Conservation (phyloP, 1,140 invertebrate species). For the Trypoxylus dichotomus region DNA sequence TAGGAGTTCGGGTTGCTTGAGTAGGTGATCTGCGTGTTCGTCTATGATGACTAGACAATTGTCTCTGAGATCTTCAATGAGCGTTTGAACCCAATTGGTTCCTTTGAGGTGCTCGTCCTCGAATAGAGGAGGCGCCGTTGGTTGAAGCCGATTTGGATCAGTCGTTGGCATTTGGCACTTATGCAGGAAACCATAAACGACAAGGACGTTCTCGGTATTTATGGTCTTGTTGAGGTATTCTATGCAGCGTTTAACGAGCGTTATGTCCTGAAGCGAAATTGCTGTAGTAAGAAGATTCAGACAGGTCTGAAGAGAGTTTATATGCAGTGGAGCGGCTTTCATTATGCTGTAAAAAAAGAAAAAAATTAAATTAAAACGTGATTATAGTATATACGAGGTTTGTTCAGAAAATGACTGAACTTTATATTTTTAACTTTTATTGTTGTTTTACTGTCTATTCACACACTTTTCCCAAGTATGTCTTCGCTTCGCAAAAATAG, state of each 20-base stretch:
- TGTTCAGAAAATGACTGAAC: neutral
- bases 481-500: too few species aligned
- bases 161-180: conserved; percentile 32
- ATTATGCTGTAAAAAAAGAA: conserved; percentile 43
- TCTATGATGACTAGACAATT: conserved; percentile 50
- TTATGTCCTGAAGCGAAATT: conserved; percentile 46
- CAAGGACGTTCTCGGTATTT: conserved; percentile 44
- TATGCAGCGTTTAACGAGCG: conserved; percentile 49
- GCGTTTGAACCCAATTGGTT: conserved; percentile 47
- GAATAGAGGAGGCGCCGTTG: conserved; percentile 49
- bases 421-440: too few species aligned
- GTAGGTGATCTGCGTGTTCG: conserved; percentile 45
- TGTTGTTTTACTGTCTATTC: too few species aligned
- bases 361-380: neutral
- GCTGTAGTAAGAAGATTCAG: conserved; percentile 46
- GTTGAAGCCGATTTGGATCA: conserved; percentile 44
- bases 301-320: conserved; percentile 42
- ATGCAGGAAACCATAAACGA: conserved; percentile 36
- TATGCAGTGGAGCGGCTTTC: conserved; percentile 46
- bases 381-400: neutral
- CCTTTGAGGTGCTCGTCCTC: conserved; percentile 45
- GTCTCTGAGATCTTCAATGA: conserved; percentile 44
- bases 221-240: conserved; percentile 45
- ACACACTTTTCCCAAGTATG: too few species aligned
- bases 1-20: conserved; percentile 46